Conservation (phyloP, 2,113 vertebrate genomes). For the Ptilorrhoa leucosticta region DNA sequence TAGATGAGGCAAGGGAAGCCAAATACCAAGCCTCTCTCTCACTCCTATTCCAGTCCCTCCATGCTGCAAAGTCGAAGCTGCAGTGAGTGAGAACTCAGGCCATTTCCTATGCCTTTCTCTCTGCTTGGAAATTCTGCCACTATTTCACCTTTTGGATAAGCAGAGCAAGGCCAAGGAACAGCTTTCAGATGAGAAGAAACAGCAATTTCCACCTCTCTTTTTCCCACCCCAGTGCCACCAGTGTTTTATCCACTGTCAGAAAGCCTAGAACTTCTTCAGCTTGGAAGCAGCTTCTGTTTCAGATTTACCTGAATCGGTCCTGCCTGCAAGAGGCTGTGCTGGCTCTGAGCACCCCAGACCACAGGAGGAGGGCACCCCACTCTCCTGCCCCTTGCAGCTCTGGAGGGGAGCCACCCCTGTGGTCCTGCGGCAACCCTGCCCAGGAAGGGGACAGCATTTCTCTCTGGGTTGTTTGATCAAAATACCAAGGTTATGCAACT, state of each 20-base stretch:
- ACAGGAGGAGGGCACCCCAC: accelerated
- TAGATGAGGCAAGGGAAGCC: not conserved
- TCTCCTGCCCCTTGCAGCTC: not conserved
- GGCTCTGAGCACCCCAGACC: not conserved
- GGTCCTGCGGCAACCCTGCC: not conserved
- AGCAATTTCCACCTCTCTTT: not conserved
- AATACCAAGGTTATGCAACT: not conserved
- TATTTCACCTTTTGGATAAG: not conserved
- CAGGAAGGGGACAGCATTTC: not conserved
- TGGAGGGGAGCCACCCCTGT: not conserved
- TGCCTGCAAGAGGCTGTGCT: not conserved
- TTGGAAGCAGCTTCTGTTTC: not conserved
- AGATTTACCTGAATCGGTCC: not conserved
- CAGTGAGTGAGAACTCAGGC: not conserved
- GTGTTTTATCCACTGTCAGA: not conserved
- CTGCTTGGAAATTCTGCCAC: not conserved
- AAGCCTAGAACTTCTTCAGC: not conserved
- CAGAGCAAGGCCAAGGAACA: not conserved
- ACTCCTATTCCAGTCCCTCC: not conserved
- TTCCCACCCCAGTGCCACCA: not conserved
- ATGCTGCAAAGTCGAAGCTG: not conserved
- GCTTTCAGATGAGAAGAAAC: not conserved
- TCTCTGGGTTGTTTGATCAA: not conserved
- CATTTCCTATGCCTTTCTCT: not conserved
- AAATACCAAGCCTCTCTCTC: not conserved